Conservation (phyloP, 2,888 invertebrate genomes). For the Schizaphis graminum region DNA sequence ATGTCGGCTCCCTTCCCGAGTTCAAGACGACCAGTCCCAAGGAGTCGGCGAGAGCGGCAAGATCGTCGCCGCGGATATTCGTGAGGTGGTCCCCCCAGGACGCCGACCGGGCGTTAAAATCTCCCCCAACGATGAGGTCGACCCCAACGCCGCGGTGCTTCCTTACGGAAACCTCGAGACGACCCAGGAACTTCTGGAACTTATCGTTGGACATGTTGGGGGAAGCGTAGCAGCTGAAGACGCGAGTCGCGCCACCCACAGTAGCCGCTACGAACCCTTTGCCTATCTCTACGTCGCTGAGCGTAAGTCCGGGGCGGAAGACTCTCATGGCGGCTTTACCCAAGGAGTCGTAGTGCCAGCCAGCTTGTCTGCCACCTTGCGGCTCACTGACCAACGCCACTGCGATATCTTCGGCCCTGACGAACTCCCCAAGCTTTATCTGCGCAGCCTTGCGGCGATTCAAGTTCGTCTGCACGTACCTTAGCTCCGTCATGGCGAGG, state of each 20-base stretch:
- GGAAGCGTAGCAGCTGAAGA: slow-evolving; percentile 5
- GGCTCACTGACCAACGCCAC: slow-evolving; percentile 25
- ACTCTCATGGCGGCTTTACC: no score
- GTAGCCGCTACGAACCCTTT: background rate
- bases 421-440: background rate
- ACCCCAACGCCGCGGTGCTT: background rate
- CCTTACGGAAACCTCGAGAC: background rate
- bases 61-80: background rate
- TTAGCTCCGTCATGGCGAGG: no score
- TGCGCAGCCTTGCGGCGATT: background rate
- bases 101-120: slow-evolving; percentile 9
- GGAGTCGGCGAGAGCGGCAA: background rate
- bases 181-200: background rate
- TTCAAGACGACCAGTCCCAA: background rate
- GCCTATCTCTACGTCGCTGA: no score
- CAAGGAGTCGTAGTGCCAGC: no score
- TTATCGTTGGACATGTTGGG: background rate
- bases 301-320: no score
- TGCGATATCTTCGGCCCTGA: background rate
- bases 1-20: background rate
- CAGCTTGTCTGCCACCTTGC: background rate
- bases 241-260: background rate
- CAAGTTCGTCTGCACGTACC: no score
- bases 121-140: background rate
- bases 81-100: background rate